phyloP scores from a whole-genome alignment of 1,140 invertebrate genomes.

The Zelostemma sp. region DNA sequence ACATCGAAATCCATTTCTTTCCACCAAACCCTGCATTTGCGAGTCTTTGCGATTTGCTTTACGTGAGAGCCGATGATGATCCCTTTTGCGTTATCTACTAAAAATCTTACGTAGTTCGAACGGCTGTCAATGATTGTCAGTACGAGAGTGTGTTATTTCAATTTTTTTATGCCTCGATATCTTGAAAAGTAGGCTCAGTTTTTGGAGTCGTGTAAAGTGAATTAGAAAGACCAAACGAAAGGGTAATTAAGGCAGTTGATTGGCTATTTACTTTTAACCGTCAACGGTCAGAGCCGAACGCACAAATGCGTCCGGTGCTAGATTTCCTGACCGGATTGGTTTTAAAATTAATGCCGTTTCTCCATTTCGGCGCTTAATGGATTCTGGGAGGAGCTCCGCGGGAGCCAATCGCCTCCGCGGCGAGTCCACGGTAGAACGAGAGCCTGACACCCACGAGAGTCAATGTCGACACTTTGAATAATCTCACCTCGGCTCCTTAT shows the following conservation, averaged over 20 bases:
- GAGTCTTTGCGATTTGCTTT: conserved; percentile 28
- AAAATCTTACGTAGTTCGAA: conserved; percentile 8
- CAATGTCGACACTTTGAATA: conserved; percentile 57
- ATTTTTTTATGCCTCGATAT: conserved; percentile 24
- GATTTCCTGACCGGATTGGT: conserved; percentile 61
- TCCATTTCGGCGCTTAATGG: conserved; percentile 67
- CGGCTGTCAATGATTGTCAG: background rate
- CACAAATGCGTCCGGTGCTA: conserved; percentile 57
- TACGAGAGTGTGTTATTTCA: conserved; percentile 18
- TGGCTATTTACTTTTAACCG: conserved; percentile 49
- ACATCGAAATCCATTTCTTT: conserved; percentile 59
- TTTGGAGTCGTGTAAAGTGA: no score
- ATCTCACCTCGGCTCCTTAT: conserved; percentile 51
- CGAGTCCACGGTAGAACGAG: conserved; percentile 55
- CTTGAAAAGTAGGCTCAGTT: background rate
- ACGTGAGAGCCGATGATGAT: conserved; percentile 26
- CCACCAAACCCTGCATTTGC: conserved; percentile 47
- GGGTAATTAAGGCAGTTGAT: conserved; percentile 57
- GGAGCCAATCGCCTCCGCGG: conserved; percentile 65
- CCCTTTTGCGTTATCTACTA: conserved; percentile 19
- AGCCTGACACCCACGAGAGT: conserved; percentile 66
- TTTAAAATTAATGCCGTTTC: conserved; percentile 69
- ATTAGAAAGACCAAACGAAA: conserved; percentile 17
- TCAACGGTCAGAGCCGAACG: conserved; percentile 33
- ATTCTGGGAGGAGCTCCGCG: conserved; percentile 66